Evolutionary conservation across 2,113 vertebrate species (phyloP).

Genomic region (Axis porcinus): DNA sequence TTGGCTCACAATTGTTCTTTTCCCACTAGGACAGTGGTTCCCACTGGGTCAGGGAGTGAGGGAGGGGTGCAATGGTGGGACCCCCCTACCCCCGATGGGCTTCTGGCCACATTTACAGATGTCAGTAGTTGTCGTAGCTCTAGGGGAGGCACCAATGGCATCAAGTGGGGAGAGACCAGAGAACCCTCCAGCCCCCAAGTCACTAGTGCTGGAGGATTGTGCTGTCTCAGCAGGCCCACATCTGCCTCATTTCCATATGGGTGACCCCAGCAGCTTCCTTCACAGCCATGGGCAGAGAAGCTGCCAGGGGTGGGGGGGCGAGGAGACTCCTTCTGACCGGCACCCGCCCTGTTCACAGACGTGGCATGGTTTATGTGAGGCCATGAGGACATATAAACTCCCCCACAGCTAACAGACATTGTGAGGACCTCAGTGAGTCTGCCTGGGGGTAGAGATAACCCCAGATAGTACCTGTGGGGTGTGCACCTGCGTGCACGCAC

Average conservation of each 20-base stretch:
- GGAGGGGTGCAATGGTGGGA: no score
- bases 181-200: neutral
- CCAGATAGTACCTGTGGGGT: neutral
- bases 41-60: neutral
- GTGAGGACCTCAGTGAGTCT: neutral
- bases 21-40: neutral
- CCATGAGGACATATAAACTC: neutral
- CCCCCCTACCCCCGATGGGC: neutral
- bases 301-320: neutral
- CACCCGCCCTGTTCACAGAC: neutral
- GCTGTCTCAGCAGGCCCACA: neutral
- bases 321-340: neutral
- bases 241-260: neutral
- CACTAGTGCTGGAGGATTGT: neutral
- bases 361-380: neutral
- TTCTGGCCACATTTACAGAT: neutral
- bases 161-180: neutral
- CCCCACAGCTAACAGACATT: neutral
- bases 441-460: neutral
- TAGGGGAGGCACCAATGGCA: neutral
- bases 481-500: rapidly evolving
- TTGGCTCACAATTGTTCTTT: neutral
- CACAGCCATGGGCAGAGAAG: neutral
- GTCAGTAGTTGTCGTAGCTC: neutral
- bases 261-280: neutral